Conservation (phyloP, 2,888 invertebrate species). For the Meta bourneti region DNA sequence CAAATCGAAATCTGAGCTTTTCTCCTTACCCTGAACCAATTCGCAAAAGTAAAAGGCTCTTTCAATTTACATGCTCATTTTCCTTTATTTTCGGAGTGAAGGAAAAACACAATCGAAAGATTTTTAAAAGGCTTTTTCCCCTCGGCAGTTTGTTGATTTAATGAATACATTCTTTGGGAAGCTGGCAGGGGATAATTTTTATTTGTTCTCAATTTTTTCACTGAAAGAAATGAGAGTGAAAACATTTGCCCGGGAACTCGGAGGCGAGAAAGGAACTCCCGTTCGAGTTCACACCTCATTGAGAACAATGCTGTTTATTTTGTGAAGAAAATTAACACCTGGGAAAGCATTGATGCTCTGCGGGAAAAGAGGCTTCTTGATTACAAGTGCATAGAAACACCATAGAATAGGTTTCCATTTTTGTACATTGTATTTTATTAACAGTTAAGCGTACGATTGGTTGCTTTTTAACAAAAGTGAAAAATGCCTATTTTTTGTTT, state of each 20-base stretch:
- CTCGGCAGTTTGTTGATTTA: conserved; percentile 51
- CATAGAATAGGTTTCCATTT: too few species aligned
- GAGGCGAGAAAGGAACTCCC: neutral
- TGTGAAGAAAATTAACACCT: neutral
- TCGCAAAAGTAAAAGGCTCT: neutral
- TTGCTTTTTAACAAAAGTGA: too few species aligned
- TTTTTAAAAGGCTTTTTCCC: conserved; percentile 9
- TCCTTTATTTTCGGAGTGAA: conserved; percentile 2
- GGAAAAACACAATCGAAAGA: neutral
- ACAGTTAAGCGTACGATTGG: too few species aligned
- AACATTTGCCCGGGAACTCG: conserved; percentile 15
- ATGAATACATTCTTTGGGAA: conserved; percentile 52
- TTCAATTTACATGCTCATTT: conserved; percentile 24
- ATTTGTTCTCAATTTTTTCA: conserved; percentile 30
- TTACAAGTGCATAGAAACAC: too few species aligned
- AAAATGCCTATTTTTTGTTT: too few species aligned
- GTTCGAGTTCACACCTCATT: conserved; percentile 39
- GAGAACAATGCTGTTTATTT: conserved; percentile 17
- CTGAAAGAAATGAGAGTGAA: conserved; percentile 18
- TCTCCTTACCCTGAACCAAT: neutral
- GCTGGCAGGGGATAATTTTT: conserved; percentile 33
- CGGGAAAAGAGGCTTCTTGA: too few species aligned
- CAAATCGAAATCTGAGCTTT: conserved; percentile 16
- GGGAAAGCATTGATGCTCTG: neutral
- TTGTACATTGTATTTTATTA: too few species aligned